Evolutionary conservation across 2,888 invertebrate genomes (phyloP).

Genomic region (Andrena minutula): DNA sequence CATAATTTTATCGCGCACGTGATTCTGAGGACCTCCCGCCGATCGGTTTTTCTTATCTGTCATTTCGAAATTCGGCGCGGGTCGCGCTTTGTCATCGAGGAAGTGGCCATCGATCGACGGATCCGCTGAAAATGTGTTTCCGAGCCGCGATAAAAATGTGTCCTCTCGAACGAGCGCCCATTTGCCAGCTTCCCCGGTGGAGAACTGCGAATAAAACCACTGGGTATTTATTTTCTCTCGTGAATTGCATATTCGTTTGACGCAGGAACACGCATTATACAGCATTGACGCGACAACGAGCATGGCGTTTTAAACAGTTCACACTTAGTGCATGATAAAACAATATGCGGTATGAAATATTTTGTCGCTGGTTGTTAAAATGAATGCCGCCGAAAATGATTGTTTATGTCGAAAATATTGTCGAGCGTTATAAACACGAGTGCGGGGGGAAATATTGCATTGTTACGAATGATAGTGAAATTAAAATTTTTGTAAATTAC

Average conservation of each 20-base stretch:
- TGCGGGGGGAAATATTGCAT: too few relatives aligned
- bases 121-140: conserved; percentile 2
- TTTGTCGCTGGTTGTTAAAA: too few relatives aligned
- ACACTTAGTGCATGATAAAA: too few relatives aligned
- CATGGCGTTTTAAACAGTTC: too few relatives aligned
- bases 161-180: not conserved
- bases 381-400: too few relatives aligned
- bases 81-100: conserved; percentile 27
- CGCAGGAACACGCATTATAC: not conserved
- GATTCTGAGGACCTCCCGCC: not conserved
- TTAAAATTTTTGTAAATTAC: too few relatives aligned
- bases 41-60: conserved; percentile 21
- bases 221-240: not conserved
- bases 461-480: too few relatives aligned
- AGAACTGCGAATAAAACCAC: not conserved
- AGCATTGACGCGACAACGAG: too few relatives aligned
- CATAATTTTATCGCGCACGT: conserved; percentile 2
- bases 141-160: conserved; percentile 18
- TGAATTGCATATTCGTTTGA: not conserved
- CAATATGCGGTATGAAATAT: too few relatives aligned
- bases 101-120: conserved; percentile 40
- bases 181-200: not conserved
- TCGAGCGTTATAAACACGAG: too few relatives aligned
- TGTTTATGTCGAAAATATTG: too few relatives aligned
- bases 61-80: conserved; percentile 16